Evolutionary conservation across 2,113 vertebrate genomes (phyloP), one percentile per base, ranked within the genome.

Genomic region (Malaclemys terrapin): DNA sequence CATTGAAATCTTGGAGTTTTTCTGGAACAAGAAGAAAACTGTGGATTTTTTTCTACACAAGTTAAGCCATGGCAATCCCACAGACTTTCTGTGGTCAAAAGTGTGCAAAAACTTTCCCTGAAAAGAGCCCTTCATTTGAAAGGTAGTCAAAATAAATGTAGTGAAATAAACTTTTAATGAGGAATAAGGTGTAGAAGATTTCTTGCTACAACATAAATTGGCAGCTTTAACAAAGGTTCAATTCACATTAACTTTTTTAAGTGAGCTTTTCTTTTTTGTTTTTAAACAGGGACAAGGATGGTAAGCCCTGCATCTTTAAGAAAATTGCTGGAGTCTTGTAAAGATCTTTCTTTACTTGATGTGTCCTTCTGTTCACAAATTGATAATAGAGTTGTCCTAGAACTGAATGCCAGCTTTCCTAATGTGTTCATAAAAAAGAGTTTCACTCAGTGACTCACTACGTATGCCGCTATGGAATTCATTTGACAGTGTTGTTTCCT

Each of bases 361-460:
- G 99, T 99, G 95, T 99, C 99, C 97, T 99, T 99, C 98, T 99
- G 99, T 98, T 99, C 99, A 2, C 99, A 99, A 98, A 98, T 99
- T 80, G 99, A 99, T 98, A 99, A 98, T 85, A 98, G 98, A 93
- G 98, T 98, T 35, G 99, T 99, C 79, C 98, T 99, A 84, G 99
- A 99, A 96, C 98, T 99, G 91, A 98, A 98, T 69, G 97, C 98
- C 87, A 98, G 97, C 96, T 99, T 99, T 93, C 99, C 99, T 82
- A 99, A 98, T 11, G 99, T 99, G 88, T 98, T 98, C 97, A 99
- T 99, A 97, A 99, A 99, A 97, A 99, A 99, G 98, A 99, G 99
- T 97, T 99, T 99, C 98, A 99, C 99, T 93, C 99, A 99, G 97
- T 99, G 98, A 99, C 95, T 97, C 93, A 5, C 50, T 93, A 2